A percentile compares a stretch with the other conserved stretches of the same genome.
phyloP scores from a whole-genome alignment of 2,888 invertebrate genomes.

The Clostera curtula region DNA sequence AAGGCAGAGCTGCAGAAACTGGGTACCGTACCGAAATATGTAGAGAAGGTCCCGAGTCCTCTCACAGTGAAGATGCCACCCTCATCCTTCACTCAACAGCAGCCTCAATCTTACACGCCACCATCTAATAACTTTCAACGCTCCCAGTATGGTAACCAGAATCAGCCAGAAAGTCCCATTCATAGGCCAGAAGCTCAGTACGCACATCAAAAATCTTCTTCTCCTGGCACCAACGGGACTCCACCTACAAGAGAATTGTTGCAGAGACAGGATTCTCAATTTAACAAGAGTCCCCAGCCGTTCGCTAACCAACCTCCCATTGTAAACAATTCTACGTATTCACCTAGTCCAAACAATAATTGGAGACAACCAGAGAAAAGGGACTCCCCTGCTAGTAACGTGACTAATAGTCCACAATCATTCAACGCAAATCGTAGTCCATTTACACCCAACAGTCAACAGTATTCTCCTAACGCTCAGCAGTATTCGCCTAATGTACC shows the following conservation, averaged over 20 bases:
- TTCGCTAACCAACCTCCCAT: constrained; percentile 50
- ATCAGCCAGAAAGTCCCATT: constrained; percentile 60
- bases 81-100: constrained; percentile 52
- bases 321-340: constrained; percentile 47
- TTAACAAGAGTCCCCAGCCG: constrained; percentile 68
- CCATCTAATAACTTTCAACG: constrained; percentile 45
- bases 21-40: constrained; percentile 62
- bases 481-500: constrained; percentile 41
- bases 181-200: constrained; percentile 68
- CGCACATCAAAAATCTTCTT: constrained; percentile 49
- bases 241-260: constrained; percentile 58
- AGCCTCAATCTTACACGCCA: constrained; percentile 53
- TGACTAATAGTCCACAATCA: constrained; percentile 36
- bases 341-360: constrained; percentile 60
- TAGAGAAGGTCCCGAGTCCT: constrained; percentile 64
- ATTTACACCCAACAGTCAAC: constrained; percentile 42
- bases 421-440: constrained; percentile 22
- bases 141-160: constrained; percentile 30
- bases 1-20: constrained; percentile 71
- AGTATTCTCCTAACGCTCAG: constrained; percentile 41
- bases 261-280: constrained; percentile 67
- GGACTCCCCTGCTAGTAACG: constrained; percentile 46
- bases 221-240: constrained; percentile 43
- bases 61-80: constrained; percentile 63
- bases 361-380: constrained; percentile 66